These are phyloP conservation scores for Stichopus horrens DNA, from an alignment of 53 echinoderm and acorn worm species.

Conservation along the genomic window DNA sequence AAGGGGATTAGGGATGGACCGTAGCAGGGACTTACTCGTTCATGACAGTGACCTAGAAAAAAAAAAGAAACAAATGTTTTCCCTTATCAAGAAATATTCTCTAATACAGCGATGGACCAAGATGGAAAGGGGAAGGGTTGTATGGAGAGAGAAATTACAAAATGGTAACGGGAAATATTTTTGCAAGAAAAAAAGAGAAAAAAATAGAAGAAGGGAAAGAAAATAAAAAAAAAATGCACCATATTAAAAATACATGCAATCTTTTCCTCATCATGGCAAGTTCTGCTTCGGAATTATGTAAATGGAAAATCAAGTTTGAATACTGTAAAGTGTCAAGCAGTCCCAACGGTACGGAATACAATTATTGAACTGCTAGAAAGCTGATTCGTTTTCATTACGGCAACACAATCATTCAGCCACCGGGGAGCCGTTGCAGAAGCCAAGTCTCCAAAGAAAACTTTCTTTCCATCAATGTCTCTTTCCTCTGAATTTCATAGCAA, in stretches of 20 bases:
- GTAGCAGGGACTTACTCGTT: no score
- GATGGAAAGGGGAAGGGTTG: no score
- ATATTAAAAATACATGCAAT: conserved; percentile 48
- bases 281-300: conserved; percentile 44
- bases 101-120: no score
- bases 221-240: not conserved
- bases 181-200: not conserved
- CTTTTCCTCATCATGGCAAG: conserved; percentile 31
- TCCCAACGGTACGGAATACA: conserved; percentile 41
- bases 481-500: conserved; percentile 6
- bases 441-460: conserved; percentile 45
- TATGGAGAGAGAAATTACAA: no score
- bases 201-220: not conserved
- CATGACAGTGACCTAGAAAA: no score
- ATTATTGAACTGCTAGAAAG: conserved; percentile 45
- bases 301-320: conserved; percentile 51
- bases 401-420: conserved; percentile 44
- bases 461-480: conserved; percentile 48
- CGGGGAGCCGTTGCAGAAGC: conserved; percentile 43
- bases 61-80: no score
- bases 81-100: no score
- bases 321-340: conserved; percentile 48
- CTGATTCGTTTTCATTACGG: conserved; percentile 48
- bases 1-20: no score
- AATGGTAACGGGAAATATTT: no score